Percentiles rank a stretch among this genome's conserved stretches.
These are phyloP conservation scores for Axis porcinus DNA, from an alignment of 2,113 vertebrate species.

Conservation along the genomic window DNA sequence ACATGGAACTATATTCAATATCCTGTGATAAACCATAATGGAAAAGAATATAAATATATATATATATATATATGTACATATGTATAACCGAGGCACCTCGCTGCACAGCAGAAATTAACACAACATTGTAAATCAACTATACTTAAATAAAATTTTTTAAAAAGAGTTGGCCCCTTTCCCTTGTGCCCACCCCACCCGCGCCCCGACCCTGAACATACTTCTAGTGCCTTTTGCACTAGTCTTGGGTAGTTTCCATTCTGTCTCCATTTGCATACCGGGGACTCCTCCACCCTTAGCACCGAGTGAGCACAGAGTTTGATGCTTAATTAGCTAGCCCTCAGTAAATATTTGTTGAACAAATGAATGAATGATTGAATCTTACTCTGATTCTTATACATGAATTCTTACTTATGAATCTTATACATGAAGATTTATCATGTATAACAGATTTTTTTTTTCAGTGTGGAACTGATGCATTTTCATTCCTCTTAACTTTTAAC, in stretches of 20 bases:
- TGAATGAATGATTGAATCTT: not conserved
- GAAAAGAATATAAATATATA: not conserved
- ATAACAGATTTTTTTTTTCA: not conserved
- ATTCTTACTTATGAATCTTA: not conserved
- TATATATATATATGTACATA: not conserved
- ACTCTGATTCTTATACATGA: not conserved
- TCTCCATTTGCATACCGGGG: not conserved
- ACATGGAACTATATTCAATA: not conserved
- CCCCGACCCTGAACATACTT: not conserved
- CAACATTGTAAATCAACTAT: not conserved
- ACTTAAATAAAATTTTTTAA: not conserved
- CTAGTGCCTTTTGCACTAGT: not conserved
- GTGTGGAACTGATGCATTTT: not conserved
- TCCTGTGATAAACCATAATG: not conserved
- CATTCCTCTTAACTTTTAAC: not conserved
- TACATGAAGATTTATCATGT: not conserved
- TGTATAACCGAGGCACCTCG: not conserved
- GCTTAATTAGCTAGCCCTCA: not conserved
- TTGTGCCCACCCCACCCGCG: fast-evolving
- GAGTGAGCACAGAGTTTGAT: not conserved
- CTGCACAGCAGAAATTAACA: not conserved
- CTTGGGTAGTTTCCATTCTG: not conserved
- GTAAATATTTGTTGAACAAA: not conserved
- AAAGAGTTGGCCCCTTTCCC: not conserved
- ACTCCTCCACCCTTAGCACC: not conserved